Conservation (phyloP, 2,797 vertebrate species). For the Prunella strophiata region DNA sequence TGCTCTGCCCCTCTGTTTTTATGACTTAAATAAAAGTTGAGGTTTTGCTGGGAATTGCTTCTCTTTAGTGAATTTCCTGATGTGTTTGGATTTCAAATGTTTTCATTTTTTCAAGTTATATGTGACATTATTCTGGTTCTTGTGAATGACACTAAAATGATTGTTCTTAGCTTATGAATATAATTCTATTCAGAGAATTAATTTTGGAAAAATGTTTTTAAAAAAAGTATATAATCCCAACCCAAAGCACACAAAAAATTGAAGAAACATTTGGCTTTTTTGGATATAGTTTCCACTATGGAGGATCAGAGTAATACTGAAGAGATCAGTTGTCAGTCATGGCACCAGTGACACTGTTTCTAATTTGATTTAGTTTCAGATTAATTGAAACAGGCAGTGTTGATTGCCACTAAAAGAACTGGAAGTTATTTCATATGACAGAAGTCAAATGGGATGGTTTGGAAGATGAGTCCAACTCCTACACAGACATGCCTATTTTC, state of each 20-base stretch:
- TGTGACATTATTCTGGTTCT: background rate
- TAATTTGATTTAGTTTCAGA: background rate
- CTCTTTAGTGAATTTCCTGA: background rate
- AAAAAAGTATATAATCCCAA: background rate
- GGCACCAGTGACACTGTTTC: background rate
- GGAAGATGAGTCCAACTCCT: background rate
- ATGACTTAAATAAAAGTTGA: background rate
- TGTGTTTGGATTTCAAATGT: background rate
- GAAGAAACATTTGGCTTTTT: background rate
- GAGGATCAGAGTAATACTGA: background rate
- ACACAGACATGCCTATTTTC: background rate
- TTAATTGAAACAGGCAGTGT: slow-evolving; percentile 11
- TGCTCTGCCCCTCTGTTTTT: background rate
- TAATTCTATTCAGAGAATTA: background rate
- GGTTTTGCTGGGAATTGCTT: background rate
- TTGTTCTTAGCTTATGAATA: background rate
- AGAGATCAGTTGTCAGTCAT: background rate
- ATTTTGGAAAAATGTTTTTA: background rate
- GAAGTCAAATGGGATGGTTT: background rate
- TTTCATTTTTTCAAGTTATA: background rate
- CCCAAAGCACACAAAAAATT: background rate
- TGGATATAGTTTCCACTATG: background rate
- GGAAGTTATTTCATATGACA: background rate
- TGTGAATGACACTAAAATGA: background rate
- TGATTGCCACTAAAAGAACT: background rate